A percentile compares a stretch with the other conserved stretches of the same genome.
phyloP scores from a whole-genome alignment of 2,797 vertebrate genomes.

The Sebastes kiyomatsui region DNA sequence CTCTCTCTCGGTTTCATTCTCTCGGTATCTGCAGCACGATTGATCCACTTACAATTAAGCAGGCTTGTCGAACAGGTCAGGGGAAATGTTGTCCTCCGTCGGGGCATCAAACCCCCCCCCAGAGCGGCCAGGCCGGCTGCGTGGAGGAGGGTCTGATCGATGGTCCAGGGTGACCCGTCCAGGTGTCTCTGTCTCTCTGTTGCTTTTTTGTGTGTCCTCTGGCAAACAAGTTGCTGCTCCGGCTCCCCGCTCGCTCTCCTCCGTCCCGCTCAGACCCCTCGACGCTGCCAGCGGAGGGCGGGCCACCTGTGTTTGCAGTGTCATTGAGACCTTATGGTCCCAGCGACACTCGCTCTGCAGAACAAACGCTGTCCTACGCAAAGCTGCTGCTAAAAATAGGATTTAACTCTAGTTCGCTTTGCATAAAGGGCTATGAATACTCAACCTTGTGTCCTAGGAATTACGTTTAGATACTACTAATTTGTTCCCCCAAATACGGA shows the following conservation, averaged over 20 bases:
- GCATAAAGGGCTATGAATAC: slow-evolving; percentile 36
- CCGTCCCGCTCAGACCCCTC: slow-evolving; percentile 28
- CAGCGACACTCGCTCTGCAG: slow-evolving; percentile 24
- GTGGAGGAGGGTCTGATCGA: slow-evolving; percentile 49
- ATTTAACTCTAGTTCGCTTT: slow-evolving; percentile 13
- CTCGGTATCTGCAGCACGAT: slow-evolving; percentile 68
- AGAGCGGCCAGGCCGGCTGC: slow-evolving; percentile 26
- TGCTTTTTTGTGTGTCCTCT: slow-evolving; percentile 53
- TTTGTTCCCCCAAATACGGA: slow-evolving; percentile 5
- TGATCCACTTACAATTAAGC: slow-evolving; percentile 76
- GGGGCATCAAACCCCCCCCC: slow-evolving; percentile 26
- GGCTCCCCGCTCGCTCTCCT: not conserved
- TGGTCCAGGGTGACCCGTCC: slow-evolving; percentile 70
- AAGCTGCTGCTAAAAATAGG: slow-evolving; percentile 49
- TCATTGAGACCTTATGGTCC: slow-evolving; percentile 70
- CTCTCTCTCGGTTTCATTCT: slow-evolving; percentile 56
- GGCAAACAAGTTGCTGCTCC: slow-evolving; percentile 37
- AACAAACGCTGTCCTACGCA: slow-evolving; percentile 18
- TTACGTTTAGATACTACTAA: not conserved
- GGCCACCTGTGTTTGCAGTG: slow-evolving; percentile 67
- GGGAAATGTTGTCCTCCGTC: slow-evolving; percentile 68
- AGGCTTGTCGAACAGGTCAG: slow-evolving; percentile 76
- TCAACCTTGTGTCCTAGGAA: slow-evolving; percentile 11
- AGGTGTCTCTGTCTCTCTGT: slow-evolving; percentile 50
- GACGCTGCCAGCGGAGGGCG: slow-evolving; percentile 54